phyloP scores from a whole-genome alignment of 2,888 invertebrate species.

The Agonopterix arenella region DNA sequence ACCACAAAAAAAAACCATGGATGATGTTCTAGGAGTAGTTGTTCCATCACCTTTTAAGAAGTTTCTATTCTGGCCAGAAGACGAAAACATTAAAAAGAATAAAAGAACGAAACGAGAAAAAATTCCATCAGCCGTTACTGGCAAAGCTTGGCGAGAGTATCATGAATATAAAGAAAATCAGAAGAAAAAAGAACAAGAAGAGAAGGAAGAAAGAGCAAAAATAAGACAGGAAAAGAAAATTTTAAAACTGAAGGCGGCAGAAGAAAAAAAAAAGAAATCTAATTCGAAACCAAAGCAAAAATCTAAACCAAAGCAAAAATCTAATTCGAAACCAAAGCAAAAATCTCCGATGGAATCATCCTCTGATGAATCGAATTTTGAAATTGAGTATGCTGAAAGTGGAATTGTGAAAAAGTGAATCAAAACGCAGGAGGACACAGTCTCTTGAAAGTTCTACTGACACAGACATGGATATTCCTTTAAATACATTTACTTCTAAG shows the following conservation, averaged over 20 bases:
- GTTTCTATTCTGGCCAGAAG: conserved; percentile 15
- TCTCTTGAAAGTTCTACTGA: neutral
- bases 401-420: too few relatives aligned
- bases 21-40: conserved; percentile 7
- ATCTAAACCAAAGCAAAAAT: neutral
- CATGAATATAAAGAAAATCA: neutral
- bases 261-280: conserved; percentile 1
- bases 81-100: conserved; percentile 2
- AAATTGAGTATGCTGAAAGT: conserved; percentile 4
- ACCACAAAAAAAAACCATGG: neutral
- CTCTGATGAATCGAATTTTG: conserved; percentile 4
- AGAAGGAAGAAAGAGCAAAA: neutral
- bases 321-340: neutral
- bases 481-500: conserved; percentile 1
- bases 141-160: conserved; percentile 3
- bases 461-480: neutral
- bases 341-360: neutral
- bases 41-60: conserved; percentile 16
- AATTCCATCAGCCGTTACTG: conserved; percentile 1
- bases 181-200: neutral
- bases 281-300: neutral
- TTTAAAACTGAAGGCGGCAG: conserved; percentile 2
- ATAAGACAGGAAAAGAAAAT: neutral
- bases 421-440: too few relatives aligned
- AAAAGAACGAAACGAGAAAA: conserved; percentile 2